Percentiles rank a stretch among this genome's conserved stretches.
Conservation (phyloP, 2,888 invertebrate species). For the Spialia ferax region DNA sequence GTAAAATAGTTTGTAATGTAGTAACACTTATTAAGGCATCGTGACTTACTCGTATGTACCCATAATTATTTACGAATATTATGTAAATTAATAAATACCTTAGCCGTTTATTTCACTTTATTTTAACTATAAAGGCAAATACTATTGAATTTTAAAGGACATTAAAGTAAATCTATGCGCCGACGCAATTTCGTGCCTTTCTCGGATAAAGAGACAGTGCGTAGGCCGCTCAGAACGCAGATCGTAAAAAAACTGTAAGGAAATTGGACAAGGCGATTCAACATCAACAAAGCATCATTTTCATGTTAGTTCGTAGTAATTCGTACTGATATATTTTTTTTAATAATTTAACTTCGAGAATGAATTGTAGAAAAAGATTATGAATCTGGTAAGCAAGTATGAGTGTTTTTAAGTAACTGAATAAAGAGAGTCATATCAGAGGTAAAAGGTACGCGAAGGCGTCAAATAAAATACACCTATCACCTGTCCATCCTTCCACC, state of each 20-base stretch:
- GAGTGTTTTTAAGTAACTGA: too few species aligned
- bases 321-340: neutral
- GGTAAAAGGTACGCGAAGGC: too few species aligned
- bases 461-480: too few species aligned
- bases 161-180: slow-evolving; percentile 53
- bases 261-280: neutral
- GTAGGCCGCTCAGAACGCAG: slow-evolving; percentile 63
- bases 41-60: too few species aligned
- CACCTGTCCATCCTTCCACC: too few species aligned
- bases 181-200: slow-evolving; percentile 65
- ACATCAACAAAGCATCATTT: too few species aligned
- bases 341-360: too few species aligned
- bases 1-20: too few species aligned
- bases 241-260: slow-evolving; percentile 16
- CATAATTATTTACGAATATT: neutral
- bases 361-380: too few species aligned
- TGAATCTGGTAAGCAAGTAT: too few species aligned
- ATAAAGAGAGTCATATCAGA: too few species aligned
- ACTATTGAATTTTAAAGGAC: slow-evolving; percentile 14
- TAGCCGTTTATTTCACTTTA: slow-evolving; percentile 16
- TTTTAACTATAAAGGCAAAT: slow-evolving; percentile 12
- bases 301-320: neutral
- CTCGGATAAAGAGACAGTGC: slow-evolving; percentile 58
- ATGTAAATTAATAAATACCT: slow-evolving; percentile 3
- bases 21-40: too few species aligned